Evolutionary conservation across 2,888 invertebrate genomes (phyloP).

Genomic region (Pseudanteris insignis): DNA sequence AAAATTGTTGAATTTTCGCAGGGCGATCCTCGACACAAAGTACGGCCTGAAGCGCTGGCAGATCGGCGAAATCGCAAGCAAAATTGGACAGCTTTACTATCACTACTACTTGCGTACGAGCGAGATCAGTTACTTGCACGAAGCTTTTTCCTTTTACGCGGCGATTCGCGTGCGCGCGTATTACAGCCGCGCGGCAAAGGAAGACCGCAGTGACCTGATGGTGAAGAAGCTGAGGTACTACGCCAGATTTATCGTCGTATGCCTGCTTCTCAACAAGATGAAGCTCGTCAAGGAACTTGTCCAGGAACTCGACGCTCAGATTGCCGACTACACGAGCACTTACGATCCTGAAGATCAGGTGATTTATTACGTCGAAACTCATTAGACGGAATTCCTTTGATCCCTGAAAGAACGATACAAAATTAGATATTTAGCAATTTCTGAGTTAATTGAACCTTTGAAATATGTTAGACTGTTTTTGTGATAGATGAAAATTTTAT

Average conservation of each 20-base stretch:
- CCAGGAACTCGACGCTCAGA: slow-evolving; percentile 90
- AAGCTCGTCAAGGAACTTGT: slow-evolving; percentile 92
- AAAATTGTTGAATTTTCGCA: slow-evolving; percentile 55
- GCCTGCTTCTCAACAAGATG: slow-evolving; percentile 91
- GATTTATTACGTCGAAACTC: background rate
- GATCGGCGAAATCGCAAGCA: slow-evolving; percentile 97
- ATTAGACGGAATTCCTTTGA: background rate
- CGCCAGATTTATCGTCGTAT: slow-evolving; percentile 95
- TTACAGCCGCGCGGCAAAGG: slow-evolving; percentile 91
- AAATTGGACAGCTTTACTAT: slow-evolving; percentile 98
- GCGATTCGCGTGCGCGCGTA: slow-evolving; percentile 94
- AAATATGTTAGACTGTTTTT: too few relatives aligned
- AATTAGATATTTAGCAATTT: too few relatives aligned
- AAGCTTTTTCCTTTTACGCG: slow-evolving; percentile 95
- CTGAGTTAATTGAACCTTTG: too few relatives aligned
- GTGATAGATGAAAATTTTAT: too few relatives aligned
- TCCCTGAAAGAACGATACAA: too few relatives aligned
- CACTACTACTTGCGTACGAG: slow-evolving; percentile 97
- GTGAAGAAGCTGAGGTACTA: slow-evolving; percentile 94
- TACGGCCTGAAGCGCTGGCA: slow-evolving; percentile 98
- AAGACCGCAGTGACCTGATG: slow-evolving; percentile 94
- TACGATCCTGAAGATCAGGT: slow-evolving; percentile 91
- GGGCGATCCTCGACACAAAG: slow-evolving; percentile 85
- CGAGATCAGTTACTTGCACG: slow-evolving; percentile 94
- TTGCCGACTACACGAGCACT: slow-evolving; percentile 92